These are phyloP conservation scores for Chrysogorgia sp. DNA, from an alignment of 92 coral and sea anemone genomes.

Conservation along the genomic window DNA sequence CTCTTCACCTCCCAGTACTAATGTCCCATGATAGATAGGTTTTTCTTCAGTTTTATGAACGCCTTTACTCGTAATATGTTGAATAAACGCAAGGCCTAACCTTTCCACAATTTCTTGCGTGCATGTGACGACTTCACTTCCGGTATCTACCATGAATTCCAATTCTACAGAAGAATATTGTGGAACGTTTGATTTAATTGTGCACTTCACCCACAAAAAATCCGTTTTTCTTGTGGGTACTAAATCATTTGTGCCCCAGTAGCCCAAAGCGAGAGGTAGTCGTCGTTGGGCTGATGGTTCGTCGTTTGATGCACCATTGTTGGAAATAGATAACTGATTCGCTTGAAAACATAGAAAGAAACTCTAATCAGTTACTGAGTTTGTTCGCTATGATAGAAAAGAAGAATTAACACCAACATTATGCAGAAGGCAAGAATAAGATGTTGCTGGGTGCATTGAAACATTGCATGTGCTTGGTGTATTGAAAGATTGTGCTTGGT, in stretches of 20 bases:
- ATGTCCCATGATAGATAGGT: conserved; percentile 58
- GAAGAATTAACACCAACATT: too few relatives aligned
- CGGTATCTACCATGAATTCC: conserved; percentile 75
- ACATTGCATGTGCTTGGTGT: too few relatives aligned
- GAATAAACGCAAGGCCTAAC: conserved; percentile 43
- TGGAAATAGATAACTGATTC: neutral
- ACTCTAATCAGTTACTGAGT: too few relatives aligned
- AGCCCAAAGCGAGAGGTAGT: conserved; percentile 1
- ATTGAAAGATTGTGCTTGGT: too few relatives aligned
- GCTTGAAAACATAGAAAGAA: neutral
- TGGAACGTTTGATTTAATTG: neutral
- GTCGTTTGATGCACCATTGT: neutral
- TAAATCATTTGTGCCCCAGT: neutral
- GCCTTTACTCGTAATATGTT: conserved; percentile 68
- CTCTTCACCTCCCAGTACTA: conserved; percentile 67
- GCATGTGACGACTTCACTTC: conserved; percentile 85
- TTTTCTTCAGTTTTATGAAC: conserved; percentile 57
- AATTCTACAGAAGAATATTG: conserved; percentile 46
- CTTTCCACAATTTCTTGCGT: conserved; percentile 29
- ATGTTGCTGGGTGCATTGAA: too few relatives aligned
- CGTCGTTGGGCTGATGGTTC: neutral
- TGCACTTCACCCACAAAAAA: conserved; percentile 22
- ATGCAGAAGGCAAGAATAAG: too few relatives aligned
- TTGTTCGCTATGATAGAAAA: too few relatives aligned
- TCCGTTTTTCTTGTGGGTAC: neutral